phyloP scores from a whole-genome alignment of 64 coral and sea anemone genomes.

The Exaiptasia diaphana region DNA sequence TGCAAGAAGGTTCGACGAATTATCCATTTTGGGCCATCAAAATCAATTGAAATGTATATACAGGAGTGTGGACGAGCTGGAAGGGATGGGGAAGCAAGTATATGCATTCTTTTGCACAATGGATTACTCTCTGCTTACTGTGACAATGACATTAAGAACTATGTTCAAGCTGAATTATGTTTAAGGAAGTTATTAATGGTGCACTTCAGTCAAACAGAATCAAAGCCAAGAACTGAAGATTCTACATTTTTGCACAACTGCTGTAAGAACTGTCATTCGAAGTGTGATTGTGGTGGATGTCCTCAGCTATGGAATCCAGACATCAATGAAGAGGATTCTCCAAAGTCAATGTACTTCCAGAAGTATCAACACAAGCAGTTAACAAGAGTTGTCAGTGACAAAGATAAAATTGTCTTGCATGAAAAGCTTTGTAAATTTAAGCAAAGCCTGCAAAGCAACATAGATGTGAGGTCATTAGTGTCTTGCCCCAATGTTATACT shows the following conservation, averaged over 20 bases:
- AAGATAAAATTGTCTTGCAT: constrained; percentile 9
- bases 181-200: constrained; percentile 39
- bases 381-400: constrained; percentile 37
- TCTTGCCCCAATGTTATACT: constrained; percentile 67
- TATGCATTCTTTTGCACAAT: constrained; percentile 60
- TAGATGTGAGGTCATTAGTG: constrained; percentile 48
- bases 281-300: constrained; percentile 25
- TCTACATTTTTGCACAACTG: constrained; percentile 28
- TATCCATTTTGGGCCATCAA: constrained; percentile 41
- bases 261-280: constrained; percentile 50
- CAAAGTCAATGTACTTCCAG: background rate
- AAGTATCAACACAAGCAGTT: background rate
- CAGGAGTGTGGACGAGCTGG: constrained; percentile 47
- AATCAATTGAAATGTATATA: constrained; percentile 32
- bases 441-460: constrained; percentile 20
- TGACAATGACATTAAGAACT: constrained; percentile 65
- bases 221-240: background rate
- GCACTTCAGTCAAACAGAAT: constrained; percentile 22
- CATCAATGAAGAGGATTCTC: background rate
- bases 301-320: background rate
- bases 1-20: constrained; percentile 18
- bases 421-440: constrained; percentile 43
- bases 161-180: constrained; percentile 28
- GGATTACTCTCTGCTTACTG: constrained; percentile 46
- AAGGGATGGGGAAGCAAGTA: constrained; percentile 43